A percentile compares a stretch with the other conserved stretches of the same genome.
Conservation (phyloP, 1,140 invertebrate species). For the Drosophila simulans region DNA sequence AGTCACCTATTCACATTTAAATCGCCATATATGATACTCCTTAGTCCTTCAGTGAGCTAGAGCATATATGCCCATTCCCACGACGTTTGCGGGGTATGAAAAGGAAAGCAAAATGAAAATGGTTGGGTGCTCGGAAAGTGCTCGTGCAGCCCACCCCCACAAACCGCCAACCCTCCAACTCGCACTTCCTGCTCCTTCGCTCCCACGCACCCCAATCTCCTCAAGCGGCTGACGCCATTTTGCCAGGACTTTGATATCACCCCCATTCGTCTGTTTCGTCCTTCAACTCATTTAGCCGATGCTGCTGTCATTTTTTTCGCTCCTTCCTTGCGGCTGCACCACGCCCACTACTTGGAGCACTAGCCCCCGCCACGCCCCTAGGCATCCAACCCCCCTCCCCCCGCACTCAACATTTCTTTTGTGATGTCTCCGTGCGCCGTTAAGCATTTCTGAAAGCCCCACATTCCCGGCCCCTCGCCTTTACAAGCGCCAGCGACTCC, state of each 20-base stretch:
- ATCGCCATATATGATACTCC: too few species aligned
- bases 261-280: constrained; percentile 36
- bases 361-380: constrained; percentile 9
- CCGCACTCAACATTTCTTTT: constrained; percentile 3
- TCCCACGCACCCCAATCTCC: not conserved
- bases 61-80: not conserved
- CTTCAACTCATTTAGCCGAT: constrained; percentile 79
- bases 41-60: too few species aligned
- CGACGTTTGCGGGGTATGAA: constrained; percentile 7
- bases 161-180: not conserved
- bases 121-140: constrained; percentile 65
- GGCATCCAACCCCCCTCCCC: not conserved
- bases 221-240: constrained; percentile 59
- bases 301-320: constrained; percentile 68
- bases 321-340: constrained; percentile 54
- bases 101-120: constrained; percentile 52
- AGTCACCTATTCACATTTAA: too few species aligned
- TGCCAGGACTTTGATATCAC: constrained; percentile 74
- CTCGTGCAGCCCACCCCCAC: constrained; percentile 1
- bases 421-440: constrained; percentile 28
- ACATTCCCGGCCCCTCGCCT: not conserved
- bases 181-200: not conserved
- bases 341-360: constrained; percentile 34
- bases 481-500: not conserved
- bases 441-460: constrained; percentile 25